Base-by-base conservation (phyloP, 2,888 invertebrate species). In the Cataglyphis cursor region DNA sequence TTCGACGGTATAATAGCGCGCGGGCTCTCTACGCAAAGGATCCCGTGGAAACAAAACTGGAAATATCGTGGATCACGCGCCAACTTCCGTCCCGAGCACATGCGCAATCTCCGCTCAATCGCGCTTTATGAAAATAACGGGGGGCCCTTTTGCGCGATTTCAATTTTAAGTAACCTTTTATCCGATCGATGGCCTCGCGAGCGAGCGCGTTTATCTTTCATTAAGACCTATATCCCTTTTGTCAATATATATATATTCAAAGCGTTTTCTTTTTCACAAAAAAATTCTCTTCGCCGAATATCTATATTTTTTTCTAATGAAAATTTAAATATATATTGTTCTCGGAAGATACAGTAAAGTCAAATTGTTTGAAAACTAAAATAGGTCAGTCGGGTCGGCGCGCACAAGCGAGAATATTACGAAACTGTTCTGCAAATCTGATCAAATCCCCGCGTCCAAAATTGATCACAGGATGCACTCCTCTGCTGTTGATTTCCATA, bases 61-160 rank as follows among this genome's bases (percentile, higher is more conserved):
- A 54, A 75, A 80, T 61, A 59, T 57, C 78, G 44, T 24, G 59
- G 24, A 41, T 70, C 44, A 21, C 70, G 57, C 75, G 24, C 51
- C 6, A 28, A 31, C 15, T 31, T 31, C n/a, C 70, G 70, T 28
- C 28, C 35, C 70, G 44, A 28, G 24, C 48, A 61, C 78, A 59
- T 61, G 78, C 78, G 59, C 61, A 61, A 82, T 78, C 82, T 82
- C 61, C 38, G 59, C 18, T 6, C 35, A 24, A 76, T 75, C 76
- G 57, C 64, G 12, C 35, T 68, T 44, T 28, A 21, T n/a, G 61
- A 15, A 68, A 21, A 48, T 48, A 35, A 15, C 38, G 18, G 12
- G n/a, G 24, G 8, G 15, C 0, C 24, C 38, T 78, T 48, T n/a
- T 15, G 44, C 61, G 78, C 59, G 9, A 12, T 48, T 65, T 57